Percentiles rank a stretch among this genome's conserved stretches.
phyloP scores from a whole-genome alignment of 2,888 invertebrate species.

The Blastobasis lacticolella region DNA sequence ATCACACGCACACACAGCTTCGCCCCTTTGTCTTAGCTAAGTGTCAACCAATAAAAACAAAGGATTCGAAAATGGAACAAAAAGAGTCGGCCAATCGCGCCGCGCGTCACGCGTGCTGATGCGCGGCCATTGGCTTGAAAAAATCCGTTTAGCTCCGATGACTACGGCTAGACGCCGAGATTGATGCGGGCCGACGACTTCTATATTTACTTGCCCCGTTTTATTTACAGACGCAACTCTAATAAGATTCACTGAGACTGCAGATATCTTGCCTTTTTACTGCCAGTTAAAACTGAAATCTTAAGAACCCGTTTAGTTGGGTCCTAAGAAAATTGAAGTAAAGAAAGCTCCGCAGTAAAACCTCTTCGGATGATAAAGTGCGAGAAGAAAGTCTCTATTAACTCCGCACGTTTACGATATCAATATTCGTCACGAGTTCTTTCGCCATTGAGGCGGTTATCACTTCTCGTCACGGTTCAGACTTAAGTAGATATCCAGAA shows the following conservation, averaged over 20 bases:
- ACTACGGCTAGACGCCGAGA: conserved; percentile 64
- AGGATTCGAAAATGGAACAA: conserved; percentile 73
- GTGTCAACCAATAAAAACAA: conserved; percentile 76
- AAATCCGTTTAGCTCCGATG: conserved; percentile 70
- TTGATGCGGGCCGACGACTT: conserved; percentile 51
- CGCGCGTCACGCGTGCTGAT: conserved; percentile 68
- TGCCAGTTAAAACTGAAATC: neutral
- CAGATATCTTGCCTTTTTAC: neutral
- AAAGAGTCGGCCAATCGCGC: conserved; percentile 68
- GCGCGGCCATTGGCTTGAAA: conserved; percentile 72
- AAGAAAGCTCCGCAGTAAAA: too few relatives aligned
- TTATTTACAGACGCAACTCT: conserved; percentile 35
- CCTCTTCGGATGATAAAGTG: neutral
- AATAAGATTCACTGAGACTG: neutral
- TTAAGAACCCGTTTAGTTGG: too few relatives aligned
- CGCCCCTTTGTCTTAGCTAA: conserved; percentile 74
- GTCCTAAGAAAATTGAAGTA: too few relatives aligned
- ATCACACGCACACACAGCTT: conserved; percentile 55
- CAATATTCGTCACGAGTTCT: conserved; percentile 51
- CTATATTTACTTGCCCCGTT: conserved; percentile 38
- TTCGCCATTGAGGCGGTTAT: conserved; percentile 50
- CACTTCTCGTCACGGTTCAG: conserved; percentile 46
- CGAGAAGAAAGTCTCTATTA: conserved; percentile 7
- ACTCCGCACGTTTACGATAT: conserved; percentile 25
- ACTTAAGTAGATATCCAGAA: conserved; percentile 54